These are phyloP conservation scores for Ispidina lecontei DNA, from an alignment of 2,797 vertebrate genomes.

Conservation along the genomic window DNA sequence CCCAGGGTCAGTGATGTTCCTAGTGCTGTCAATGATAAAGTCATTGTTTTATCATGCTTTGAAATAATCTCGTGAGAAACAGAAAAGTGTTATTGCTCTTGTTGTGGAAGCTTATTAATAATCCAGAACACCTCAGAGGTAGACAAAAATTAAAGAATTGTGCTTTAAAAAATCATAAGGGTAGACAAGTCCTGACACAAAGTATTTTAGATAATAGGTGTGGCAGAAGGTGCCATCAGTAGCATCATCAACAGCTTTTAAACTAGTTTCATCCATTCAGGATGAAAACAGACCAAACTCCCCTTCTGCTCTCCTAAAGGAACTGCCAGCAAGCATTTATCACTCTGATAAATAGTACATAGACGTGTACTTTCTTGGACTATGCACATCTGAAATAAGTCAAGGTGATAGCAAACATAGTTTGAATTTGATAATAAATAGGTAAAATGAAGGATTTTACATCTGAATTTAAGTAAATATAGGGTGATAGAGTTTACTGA, in stretches of 20 bases:
- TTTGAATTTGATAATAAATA: not conserved
- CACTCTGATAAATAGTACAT: too few relatives aligned
- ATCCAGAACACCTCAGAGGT: not conserved
- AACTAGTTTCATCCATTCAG: not conserved
- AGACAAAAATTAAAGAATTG: not conserved
- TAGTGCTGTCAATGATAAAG: not conserved
- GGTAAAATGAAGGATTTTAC: not conserved
- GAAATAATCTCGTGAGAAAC: not conserved
- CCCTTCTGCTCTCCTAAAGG: not conserved
- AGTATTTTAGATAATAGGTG: not conserved
- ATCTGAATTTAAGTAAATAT: not conserved
- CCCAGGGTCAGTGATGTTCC: not conserved
- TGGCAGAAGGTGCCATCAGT: not conserved
- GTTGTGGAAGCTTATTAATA: not conserved
- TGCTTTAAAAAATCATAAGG: not conserved
- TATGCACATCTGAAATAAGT: not conserved
- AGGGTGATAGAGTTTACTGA: not conserved
- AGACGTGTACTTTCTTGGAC: not conserved
- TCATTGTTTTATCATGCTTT: not conserved
- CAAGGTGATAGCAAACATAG: not conserved
- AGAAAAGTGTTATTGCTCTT: not conserved
- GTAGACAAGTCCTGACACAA: not conserved
- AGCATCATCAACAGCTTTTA: not conserved
- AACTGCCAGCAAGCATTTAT: not conserved
- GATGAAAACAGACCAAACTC: not conserved